Conservation (phyloP, 2,797 vertebrate species). For the Eulemur mongoz region DNA sequence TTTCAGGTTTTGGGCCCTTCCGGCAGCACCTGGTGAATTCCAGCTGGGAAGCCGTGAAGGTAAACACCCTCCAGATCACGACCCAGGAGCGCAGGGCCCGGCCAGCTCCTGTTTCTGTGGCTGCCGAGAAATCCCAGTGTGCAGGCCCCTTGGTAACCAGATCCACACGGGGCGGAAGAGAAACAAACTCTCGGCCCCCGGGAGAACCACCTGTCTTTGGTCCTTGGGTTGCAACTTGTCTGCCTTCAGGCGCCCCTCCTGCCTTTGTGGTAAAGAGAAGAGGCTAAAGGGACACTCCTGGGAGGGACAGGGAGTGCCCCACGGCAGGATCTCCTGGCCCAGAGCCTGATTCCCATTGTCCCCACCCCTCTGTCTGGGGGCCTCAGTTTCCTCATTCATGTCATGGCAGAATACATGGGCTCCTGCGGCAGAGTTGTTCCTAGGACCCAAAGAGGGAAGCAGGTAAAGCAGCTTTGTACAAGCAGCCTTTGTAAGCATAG, state of each 20-base stretch:
- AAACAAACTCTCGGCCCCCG: neutral
- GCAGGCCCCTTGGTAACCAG: neutral
- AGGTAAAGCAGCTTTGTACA: neutral
- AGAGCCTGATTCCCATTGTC: neutral
- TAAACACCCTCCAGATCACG: constrained; percentile 71
- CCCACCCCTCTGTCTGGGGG: neutral
- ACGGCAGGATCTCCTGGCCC: neutral
- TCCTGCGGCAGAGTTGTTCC: neutral
- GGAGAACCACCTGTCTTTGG: neutral
- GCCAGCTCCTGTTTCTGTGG: neutral
- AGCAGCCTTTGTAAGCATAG: neutral
- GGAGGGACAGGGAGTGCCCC: neutral
- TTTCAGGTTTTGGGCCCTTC: constrained; percentile 92
- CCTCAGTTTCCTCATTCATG: neutral
- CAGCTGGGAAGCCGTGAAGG: constrained; percentile 93
- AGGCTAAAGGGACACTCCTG: neutral
- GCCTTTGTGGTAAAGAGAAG: neutral
- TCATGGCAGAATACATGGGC: too few species aligned
- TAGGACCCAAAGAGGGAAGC: neutral
- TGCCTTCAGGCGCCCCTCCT: neutral
- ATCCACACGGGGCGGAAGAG: neutral
- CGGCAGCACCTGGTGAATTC: constrained; percentile 89
- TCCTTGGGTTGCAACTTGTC: neutral
- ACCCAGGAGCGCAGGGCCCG: too few species aligned
- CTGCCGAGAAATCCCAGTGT: neutral